Evolutionary conservation across 2,888 invertebrate genomes (phyloP).

Genomic region (Rhaphigaster nebulosa): DNA sequence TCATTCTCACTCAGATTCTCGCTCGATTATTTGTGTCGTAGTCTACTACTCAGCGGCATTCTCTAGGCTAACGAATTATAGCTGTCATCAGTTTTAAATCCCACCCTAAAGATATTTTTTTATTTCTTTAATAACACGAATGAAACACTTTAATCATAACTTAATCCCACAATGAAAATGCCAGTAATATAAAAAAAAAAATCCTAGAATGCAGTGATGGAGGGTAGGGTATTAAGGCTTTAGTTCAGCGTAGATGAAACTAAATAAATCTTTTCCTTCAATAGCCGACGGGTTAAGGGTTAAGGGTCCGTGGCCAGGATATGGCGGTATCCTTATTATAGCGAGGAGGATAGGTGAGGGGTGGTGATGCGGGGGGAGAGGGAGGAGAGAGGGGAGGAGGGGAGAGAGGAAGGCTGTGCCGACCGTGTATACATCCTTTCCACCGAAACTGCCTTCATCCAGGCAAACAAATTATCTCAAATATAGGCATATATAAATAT

Average conservation of each 20-base stretch:
- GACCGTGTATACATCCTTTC: not conserved
- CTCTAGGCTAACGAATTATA: no score
- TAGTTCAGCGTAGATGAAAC: slow-evolving; percentile 42
- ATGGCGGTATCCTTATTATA: slow-evolving; percentile 45
- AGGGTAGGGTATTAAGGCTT: slow-evolving; percentile 30
- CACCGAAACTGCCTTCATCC: not conserved
- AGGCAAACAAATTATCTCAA: slow-evolving; percentile 31
- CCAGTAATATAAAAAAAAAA: not conserved
- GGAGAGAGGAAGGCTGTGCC: not conserved
- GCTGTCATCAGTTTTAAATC: no score
- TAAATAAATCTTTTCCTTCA: slow-evolving; percentile 48
- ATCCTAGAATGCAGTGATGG: slow-evolving; percentile 33
- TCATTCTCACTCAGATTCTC: no score
- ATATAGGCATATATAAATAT: not conserved
- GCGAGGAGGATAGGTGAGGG: not conserved
- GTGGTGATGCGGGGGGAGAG: not conserved
- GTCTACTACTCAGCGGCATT: no score
- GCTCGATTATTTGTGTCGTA: no score
- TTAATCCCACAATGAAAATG: not conserved
- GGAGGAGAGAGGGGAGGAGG: not conserved
- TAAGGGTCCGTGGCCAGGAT: slow-evolving; percentile 24
- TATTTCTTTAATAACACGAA: not conserved
- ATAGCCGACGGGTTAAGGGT: slow-evolving; percentile 35
- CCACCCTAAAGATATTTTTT: no score
- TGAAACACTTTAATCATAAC: not conserved